Evolutionary conservation across 2,888 invertebrate genomes (phyloP).

Genomic region (Spicauda simplicius): DNA sequence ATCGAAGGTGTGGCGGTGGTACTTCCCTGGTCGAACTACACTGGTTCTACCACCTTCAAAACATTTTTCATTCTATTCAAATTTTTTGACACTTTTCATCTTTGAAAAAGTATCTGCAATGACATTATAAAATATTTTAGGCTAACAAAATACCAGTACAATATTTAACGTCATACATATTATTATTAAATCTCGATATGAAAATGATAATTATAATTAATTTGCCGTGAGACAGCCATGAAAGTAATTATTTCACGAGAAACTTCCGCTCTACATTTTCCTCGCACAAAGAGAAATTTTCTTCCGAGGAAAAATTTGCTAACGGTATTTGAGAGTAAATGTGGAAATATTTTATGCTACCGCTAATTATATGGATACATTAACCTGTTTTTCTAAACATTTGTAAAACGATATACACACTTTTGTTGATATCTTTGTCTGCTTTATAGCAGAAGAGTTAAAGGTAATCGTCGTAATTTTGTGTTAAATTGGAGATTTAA

Average conservation of each 20-base stretch:
- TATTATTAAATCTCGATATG: background rate
- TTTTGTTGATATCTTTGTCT: too few relatives aligned
- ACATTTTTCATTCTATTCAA: too few relatives aligned
- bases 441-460: too few relatives aligned
- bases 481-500: too few relatives aligned
- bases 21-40: too few relatives aligned
- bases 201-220: slow-evolving; percentile 16
- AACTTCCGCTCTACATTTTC: slow-evolving; percentile 18
- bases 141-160: background rate
- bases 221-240: slow-evolving; percentile 11
- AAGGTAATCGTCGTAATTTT: too few relatives aligned
- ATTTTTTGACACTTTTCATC: too few relatives aligned
- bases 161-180: background rate
- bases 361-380: slow-evolving; percentile 11
- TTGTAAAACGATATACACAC: too few relatives aligned
- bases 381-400: background rate
- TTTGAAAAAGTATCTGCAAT: too few relatives aligned
- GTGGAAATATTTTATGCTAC: slow-evolving; percentile 17
- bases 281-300: slow-evolving; percentile 21
- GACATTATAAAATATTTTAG: too few relatives aligned
- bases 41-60: too few relatives aligned
- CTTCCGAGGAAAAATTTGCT: slow-evolving; percentile 17
- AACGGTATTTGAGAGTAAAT: slow-evolving; percentile 10
- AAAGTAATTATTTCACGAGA: slow-evolving; percentile 25
- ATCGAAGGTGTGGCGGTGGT: too few relatives aligned